A percentile compares a stretch with the other conserved stretches of the same genome.
phyloP scores from a whole-genome alignment of 2,113 vertebrate genomes.

The Acanthochromis polyacanthus region DNA sequence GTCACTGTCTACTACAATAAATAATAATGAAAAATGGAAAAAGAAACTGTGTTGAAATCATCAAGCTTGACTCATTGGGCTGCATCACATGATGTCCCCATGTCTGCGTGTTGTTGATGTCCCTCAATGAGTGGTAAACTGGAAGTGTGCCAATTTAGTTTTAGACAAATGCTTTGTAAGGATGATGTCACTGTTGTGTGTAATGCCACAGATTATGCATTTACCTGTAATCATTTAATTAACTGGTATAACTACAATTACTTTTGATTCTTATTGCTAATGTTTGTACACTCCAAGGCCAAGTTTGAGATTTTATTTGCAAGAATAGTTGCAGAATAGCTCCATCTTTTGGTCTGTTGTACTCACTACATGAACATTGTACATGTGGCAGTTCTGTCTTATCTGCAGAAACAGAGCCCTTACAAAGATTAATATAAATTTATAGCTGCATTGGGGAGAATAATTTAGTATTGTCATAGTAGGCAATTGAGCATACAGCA shows the following conservation, averaged over 20 bases:
- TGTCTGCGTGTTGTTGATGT: background rate
- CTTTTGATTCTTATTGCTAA: background rate
- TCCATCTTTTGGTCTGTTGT: conserved; percentile 71
- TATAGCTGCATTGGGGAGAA: background rate
- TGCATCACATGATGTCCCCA: background rate
- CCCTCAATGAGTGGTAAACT: background rate
- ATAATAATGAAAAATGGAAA: background rate
- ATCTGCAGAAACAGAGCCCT: background rate
- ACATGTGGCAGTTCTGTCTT: conserved; percentile 44
- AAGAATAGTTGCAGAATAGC: conserved; percentile 49
- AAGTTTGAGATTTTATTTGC: background rate
- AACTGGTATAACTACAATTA: background rate
- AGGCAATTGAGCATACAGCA: background rate
- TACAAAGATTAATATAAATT: background rate
- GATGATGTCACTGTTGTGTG: too few relatives aligned
- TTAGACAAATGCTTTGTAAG: background rate
- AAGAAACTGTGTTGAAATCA: background rate
- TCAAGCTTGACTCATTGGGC: background rate
- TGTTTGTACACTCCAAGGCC: background rate
- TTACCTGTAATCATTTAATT: background rate
- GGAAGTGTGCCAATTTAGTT: background rate
- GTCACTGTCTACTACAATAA: background rate
- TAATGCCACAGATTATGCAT: background rate
- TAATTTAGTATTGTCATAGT: background rate
- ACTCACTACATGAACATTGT: conserved; percentile 57